A percentile compares a stretch with the other conserved stretches of the same genome.
Conservation (phyloP, 2,888 invertebrate genomes). For the Watsonalla cultraria region DNA sequence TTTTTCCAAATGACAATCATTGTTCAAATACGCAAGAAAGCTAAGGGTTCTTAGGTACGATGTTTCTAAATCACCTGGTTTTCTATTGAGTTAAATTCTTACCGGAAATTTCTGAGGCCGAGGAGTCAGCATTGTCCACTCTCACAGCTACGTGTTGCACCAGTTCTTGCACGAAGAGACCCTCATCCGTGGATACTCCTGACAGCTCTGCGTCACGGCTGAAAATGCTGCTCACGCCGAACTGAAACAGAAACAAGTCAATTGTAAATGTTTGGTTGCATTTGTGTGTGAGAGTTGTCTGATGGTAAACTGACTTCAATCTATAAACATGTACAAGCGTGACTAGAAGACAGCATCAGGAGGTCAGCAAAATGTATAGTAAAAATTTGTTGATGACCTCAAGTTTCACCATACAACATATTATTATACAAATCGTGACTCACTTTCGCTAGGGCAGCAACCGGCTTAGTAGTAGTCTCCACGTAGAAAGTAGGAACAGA, state of each 20-base stretch:
- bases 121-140: constrained; percentile 77
- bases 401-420: too few species aligned
- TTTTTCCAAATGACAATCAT: too few species aligned
- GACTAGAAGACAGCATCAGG: too few species aligned
- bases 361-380: too few species aligned
- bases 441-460: constrained; percentile 78
- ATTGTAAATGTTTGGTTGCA: too few species aligned
- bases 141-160: constrained; percentile 82
- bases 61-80: too few species aligned
- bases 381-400: too few species aligned
- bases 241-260: constrained; percentile 34
- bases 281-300: too few species aligned
- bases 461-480: constrained; percentile 81
- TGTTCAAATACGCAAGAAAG: too few species aligned
- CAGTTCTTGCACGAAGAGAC: constrained; percentile 82
- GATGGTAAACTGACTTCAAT: too few species aligned
- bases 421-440: constrained; percentile 4
- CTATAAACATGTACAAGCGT: too few species aligned
- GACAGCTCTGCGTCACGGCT: constrained; percentile 79
- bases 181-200: constrained; percentile 76
- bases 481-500: constrained; percentile 80
- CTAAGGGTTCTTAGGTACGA: too few species aligned
- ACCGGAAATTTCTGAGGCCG: constrained; percentile 70
- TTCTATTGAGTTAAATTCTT: constrained; percentile 7
- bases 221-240: constrained; percentile 80